Evolutionary conservation across 1,140 invertebrate species (phyloP).

Genomic region (Carposina sasakii): DNA sequence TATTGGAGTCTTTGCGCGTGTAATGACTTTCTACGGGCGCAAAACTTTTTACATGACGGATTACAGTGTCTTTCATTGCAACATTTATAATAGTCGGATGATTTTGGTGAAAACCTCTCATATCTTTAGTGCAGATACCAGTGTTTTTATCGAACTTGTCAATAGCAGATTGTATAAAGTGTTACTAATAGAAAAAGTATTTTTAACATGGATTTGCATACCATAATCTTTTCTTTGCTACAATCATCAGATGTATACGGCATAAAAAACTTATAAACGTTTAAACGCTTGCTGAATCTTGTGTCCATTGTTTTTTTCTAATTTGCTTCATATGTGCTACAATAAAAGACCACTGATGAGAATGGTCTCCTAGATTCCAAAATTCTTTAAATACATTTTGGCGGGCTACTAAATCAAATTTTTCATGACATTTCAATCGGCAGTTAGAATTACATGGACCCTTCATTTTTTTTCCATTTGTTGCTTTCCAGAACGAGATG

Average conservation of each 20-base stretch:
- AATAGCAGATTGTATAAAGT: slow-evolving; percentile 16
- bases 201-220: slow-evolving; percentile 19
- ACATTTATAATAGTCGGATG: slow-evolving; percentile 14
- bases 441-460: slow-evolving; percentile 16
- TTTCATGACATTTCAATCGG: slow-evolving; percentile 20
- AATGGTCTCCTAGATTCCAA: slow-evolving; percentile 21
- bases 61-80: slow-evolving; percentile 18
- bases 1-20: slow-evolving; percentile 13
- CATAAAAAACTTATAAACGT: slow-evolving; percentile 15
- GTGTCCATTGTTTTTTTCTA: slow-evolving; percentile 17
- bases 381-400: slow-evolving; percentile 16
- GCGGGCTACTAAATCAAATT: slow-evolving; percentile 12
- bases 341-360: slow-evolving; percentile 17
- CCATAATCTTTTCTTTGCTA: slow-evolving; percentile 12
- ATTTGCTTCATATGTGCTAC: slow-evolving; percentile 15
- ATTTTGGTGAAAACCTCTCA: slow-evolving; percentile 17
- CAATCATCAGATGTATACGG: slow-evolving; percentile 8
- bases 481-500: slow-evolving; percentile 17
- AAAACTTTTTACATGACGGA: slow-evolving; percentile 12
- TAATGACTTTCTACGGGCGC: slow-evolving; percentile 13
- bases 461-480: slow-evolving; percentile 18
- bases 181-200: slow-evolving; percentile 16
- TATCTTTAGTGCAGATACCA: slow-evolving; percentile 14
- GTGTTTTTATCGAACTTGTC: slow-evolving; percentile 12
- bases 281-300: slow-evolving; percentile 14